Conservation (phyloP, 2,113 vertebrate species). For the Myrmecophaga tridactyla region DNA sequence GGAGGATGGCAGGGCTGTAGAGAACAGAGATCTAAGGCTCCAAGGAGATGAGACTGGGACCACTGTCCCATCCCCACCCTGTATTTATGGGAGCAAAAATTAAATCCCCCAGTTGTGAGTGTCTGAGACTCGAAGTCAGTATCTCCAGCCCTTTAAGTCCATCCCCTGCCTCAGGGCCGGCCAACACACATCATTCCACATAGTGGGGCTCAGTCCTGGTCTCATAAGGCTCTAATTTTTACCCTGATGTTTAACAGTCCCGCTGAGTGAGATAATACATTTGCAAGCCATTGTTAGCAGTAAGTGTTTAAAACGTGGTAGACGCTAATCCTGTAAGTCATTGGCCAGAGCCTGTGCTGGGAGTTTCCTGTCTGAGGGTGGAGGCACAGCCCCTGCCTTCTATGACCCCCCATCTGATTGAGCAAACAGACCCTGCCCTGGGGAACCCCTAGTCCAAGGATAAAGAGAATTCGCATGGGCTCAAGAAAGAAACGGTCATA, state of each 20-base stretch:
- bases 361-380: not conserved
- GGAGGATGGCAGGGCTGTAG: not conserved
- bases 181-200: accelerated
- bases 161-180: not conserved
- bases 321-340: accelerated
- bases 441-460: not conserved
- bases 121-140: not conserved
- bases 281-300: not conserved
- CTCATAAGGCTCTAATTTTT: accelerated
- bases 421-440: not conserved
- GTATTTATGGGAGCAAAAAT: slow-evolving; percentile 19
- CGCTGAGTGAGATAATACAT: not conserved
- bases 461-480: not conserved
- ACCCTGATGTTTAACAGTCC: not conserved
- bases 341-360: not conserved
- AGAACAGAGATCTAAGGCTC: not conserved
- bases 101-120: slow-evolving; percentile 32
- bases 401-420: not conserved
- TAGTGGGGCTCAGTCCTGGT: not conserved
- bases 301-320: too few relatives aligned
- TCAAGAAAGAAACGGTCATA: not conserved
- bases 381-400: not conserved
- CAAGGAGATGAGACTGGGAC: not conserved
- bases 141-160: not conserved
- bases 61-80: not conserved